phyloP scores from a whole-genome alignment of 2,888 invertebrate genomes.

The Dryobotodes eremita region DNA sequence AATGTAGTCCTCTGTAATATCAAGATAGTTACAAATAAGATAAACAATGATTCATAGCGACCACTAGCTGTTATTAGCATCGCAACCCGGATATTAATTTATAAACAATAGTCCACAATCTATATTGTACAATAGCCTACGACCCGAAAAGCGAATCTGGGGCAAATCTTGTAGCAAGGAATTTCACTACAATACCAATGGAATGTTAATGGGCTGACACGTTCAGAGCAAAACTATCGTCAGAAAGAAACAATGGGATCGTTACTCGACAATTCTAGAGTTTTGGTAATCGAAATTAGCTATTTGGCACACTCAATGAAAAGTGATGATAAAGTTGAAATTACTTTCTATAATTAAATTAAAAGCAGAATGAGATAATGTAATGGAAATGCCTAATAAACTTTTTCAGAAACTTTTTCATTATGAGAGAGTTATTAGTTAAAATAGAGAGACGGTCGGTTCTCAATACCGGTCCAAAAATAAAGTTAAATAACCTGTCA shows the following conservation, averaged over 20 bases:
- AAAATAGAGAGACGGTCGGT: not conserved
- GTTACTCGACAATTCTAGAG: slow-evolving; percentile 9
- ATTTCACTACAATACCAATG: slow-evolving; percentile 69
- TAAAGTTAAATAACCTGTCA: not conserved
- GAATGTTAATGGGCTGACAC: slow-evolving; percentile 75
- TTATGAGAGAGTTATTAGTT: not conserved
- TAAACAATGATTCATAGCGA: slow-evolving; percentile 61
- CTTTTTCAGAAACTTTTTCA: too few species aligned
- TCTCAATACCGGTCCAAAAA: not conserved
- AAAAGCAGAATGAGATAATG: not conserved
- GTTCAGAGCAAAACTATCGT: slow-evolving; percentile 65
- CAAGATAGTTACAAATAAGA: slow-evolving; percentile 50
- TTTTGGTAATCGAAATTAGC: slow-evolving; percentile 5
- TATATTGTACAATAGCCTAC: slow-evolving; percentile 69
- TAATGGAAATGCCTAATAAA: not conserved
- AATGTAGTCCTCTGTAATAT: slow-evolving; percentile 17
- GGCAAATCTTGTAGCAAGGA: slow-evolving; percentile 71
- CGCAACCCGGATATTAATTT: slow-evolving; percentile 68
- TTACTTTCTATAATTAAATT: not conserved
- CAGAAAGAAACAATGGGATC: slow-evolving; percentile 62
- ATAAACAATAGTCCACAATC: slow-evolving; percentile 68
- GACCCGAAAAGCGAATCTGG: slow-evolving; percentile 72
- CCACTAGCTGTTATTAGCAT: slow-evolving; percentile 57
- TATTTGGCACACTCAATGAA: not conserved
- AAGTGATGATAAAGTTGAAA: not conserved